Base-by-base conservation (phyloP, 2,113 vertebrate species). In the Callithrix jacchus region DNA sequence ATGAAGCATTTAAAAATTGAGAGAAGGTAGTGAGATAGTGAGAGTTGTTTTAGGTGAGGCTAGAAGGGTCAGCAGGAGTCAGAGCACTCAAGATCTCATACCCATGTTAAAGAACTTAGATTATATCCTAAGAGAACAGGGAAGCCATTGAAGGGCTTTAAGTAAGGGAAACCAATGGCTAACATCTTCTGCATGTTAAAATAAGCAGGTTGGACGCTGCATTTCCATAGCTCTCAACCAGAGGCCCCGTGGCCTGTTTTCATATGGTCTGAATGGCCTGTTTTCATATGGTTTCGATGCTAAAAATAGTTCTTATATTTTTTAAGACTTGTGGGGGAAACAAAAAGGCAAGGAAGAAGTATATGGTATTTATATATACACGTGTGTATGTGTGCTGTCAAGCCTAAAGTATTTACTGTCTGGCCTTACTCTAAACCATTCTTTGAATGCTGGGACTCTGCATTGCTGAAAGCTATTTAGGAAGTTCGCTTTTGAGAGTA, bases 291-390 rank as follows among this genome's bases (percentile, higher is more conserved):
- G 21, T 79, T 37, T 90, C 21, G 30, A 77, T 88, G 49, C 82
- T 95, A 84, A 94, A 97, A 83, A 49, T 77, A 56, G 35, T 79
- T 94, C 94, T 90, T 64, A 77, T 21, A 35, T 64, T 95, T 93
- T 84, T 94, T 32, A 82, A 61, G 32, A 86, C 23, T 49, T 68
- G 3, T 70, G 68, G 10, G 20, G 35, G 52, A 14, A 79, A 45
- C 30, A 49, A 66, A 45, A 45, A 25, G 40, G 5, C 21, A 80
- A 52, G 27, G 12, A 95, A 52, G 40, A 86, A 74, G 54, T 93
- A 52, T 82, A 82, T 82, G 54, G 30, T 42, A 87, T 17, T 77
- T 52, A 64, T 42, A 42, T 42, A 42, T 42, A 42, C 42, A 42
- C 42, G 6, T 42, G 42, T 42, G 42, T 42, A 42, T 42, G 42